Evolutionary conservation across 2,888 invertebrate genomes (phyloP), one percentile per base, ranked within the genome.

Genomic region (Lasioglossum zephyrum): DNA sequence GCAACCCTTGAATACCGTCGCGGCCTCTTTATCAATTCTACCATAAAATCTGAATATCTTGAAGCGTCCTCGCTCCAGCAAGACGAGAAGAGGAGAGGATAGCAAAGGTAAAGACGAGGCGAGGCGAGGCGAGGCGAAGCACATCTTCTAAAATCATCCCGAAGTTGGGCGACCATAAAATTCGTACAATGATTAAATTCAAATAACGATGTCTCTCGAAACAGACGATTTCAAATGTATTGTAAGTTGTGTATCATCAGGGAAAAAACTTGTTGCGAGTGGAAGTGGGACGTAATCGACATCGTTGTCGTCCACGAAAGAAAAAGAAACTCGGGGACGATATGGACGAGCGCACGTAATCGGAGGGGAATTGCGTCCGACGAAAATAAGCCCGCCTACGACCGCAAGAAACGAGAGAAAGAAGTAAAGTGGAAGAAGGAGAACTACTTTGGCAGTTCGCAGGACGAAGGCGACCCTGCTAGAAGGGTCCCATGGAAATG

Each of bases 1-100:
- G 78, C 66, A 82, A 82, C 84, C 79, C 85, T 82, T 53, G 66
- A 70, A 77, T 41, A 53, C 47, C 72, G 57, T 47, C 82, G 70
- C 82, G 70, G 72, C 75, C 74, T 78, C 75, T 44, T 82, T 75
- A 44, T 39, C 78, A 63, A 82, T 75, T 84, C 81, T 41, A 53
- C 60, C 74, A 47, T 78, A 16, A 72, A 72, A 77, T 70, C 73
- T 53, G 73, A 77, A 77, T 69, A 66, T 66, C 31, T 66, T 36
- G 36, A 66, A 66, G 36, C 18, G 66, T 18, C 66, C 66, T 22
- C 66, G 66, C 66, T 36, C 31, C 66, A 31, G 36, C 66, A 18
- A 66, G 36, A 31, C 66, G 57, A 57, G n/a, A 11, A 57, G 57
- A 57, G 9, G 57, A 57, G 9, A 57, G n/a, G n/a, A n/a, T 11